Evolutionary conservation across 2,888 invertebrate species (phyloP).

Genomic region (Parthenolecanium corni): DNA sequence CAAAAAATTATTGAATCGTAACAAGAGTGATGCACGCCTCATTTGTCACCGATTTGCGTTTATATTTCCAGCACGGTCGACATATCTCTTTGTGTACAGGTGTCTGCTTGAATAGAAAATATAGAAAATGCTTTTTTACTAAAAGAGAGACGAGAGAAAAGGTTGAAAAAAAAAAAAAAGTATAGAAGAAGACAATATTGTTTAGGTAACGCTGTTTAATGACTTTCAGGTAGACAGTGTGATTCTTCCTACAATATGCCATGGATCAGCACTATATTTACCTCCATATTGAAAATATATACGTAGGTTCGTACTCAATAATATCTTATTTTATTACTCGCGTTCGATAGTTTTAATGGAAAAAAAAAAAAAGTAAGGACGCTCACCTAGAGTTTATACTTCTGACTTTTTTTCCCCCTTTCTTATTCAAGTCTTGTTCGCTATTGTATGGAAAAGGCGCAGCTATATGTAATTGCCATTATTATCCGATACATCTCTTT

Average conservation of each 20-base stretch:
- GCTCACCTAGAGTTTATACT: too few relatives aligned
- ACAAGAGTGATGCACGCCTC: constrained; percentile 19
- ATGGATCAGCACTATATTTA: background rate
- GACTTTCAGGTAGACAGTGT: constrained; percentile 1
- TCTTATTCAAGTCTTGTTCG: too few relatives aligned
- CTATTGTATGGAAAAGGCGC: too few relatives aligned
- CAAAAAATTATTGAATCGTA: constrained; percentile 27
- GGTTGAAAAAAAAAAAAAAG: background rate
- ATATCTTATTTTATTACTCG: constrained; percentile 19
- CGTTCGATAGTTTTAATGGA: constrained; percentile 15
- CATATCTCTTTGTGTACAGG: constrained; percentile 23
- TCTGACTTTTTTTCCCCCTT: too few relatives aligned
- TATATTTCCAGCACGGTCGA: constrained; percentile 14
- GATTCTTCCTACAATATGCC: background rate
- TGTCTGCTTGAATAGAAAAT: constrained; percentile 17
- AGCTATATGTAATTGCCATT: too few relatives aligned
- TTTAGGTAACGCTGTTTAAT: constrained; percentile 13
- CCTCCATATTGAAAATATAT: background rate
- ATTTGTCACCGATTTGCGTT: constrained; percentile 26
- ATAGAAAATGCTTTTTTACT: background rate
- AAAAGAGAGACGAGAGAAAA: constrained; percentile 2
- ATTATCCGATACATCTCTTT: too few relatives aligned
- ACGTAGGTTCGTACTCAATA: background rate
- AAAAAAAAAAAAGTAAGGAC: background rate
- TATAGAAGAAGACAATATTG: constrained; percentile 2